Evolutionary conservation across 2,888 invertebrate species (phyloP), one percentile per base, ranked within the genome.

Genomic region (Aphidoletes aphidimyza): DNA sequence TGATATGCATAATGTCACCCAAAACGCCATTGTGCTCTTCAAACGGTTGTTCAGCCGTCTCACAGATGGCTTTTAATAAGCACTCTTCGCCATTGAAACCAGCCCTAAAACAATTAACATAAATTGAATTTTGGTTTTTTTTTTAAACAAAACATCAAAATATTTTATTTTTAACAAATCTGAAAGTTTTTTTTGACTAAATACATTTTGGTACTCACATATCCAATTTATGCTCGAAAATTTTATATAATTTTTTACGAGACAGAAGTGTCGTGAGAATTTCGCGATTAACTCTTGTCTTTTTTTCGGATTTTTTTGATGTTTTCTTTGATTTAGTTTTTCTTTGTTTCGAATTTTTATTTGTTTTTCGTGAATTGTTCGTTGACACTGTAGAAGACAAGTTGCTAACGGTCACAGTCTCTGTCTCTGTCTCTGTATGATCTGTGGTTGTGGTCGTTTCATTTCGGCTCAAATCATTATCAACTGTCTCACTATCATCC

Each of bases 31-130:
- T 93, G 87, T 92, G 91, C 85, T 90, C 89, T 37, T 87, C 87
- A 86, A 93, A 89, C 85, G 92, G 92, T 26, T 89, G 89, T 83
- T 90, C 91, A 84, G 93, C 91, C 85, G 92, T 92, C 88, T 94
- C 94, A 87, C 94, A 94, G 87, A 94, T 93, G 83, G 92, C 91
- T 86, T 93, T 91, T 86, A 94, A 90, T 85, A 94, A 90, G 88
- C 94, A 94, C 42, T 90, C 89, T 83, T 90, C 91, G 8, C 93
- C 94, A 85, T 91, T 89, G 88, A 92, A 92, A 36, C 93, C 92
- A 86, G 92, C 89, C 85, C 93, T 93, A 89, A 84, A 89, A 89
- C n/a, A n/a, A n/a, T n/a, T n/a, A n/a, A n/a, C n/a, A n/a, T n/a
- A n/a, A n/a, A n/a, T n/a, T n/a, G n/a, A n/a, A n/a, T n/a, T n/a